Conservation (phyloP, 53 echinoderm and acorn worm genomes). For the Mesocentrotus franciscanus region DNA sequence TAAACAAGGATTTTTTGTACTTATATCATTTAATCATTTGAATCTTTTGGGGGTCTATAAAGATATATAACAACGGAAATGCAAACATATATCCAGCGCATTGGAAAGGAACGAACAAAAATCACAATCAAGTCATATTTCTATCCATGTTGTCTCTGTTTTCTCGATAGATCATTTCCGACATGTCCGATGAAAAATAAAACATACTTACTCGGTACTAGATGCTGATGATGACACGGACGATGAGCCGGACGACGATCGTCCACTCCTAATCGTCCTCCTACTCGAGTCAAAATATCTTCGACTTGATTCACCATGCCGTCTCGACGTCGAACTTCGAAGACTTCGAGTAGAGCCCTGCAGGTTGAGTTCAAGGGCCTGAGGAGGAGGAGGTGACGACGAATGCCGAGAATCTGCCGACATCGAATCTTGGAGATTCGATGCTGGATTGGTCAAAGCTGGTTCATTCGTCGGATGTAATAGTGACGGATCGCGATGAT, state of each 20-base stretch:
- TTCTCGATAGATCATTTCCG: neutral
- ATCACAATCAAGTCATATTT: too few species aligned
- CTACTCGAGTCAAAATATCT: neutral
- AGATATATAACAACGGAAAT: too few species aligned
- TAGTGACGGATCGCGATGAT: too few species aligned
- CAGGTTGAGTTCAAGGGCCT: neutral
- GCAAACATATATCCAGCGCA: too few species aligned
- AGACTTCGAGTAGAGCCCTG: neutral
- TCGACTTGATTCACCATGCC: neutral
- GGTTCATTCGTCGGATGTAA: neutral
- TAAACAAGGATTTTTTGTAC: too few species aligned
- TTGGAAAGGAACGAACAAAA: too few species aligned
- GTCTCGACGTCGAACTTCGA: neutral
- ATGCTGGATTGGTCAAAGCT: neutral
- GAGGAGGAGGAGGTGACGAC: neutral
- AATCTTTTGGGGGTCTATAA: too few species aligned
- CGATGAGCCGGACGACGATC: neutral
- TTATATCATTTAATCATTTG: too few species aligned
- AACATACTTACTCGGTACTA: neutral
- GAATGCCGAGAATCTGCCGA: neutral
- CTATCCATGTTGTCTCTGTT: too few species aligned
- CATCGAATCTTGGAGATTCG: neutral
- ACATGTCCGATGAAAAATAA: neutral
- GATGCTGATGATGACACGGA: neutral
- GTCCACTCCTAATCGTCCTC: neutral